Base-by-base conservation (phyloP, 2,113 vertebrate genomes). In the Heloderma charlesbogerti region DNA sequence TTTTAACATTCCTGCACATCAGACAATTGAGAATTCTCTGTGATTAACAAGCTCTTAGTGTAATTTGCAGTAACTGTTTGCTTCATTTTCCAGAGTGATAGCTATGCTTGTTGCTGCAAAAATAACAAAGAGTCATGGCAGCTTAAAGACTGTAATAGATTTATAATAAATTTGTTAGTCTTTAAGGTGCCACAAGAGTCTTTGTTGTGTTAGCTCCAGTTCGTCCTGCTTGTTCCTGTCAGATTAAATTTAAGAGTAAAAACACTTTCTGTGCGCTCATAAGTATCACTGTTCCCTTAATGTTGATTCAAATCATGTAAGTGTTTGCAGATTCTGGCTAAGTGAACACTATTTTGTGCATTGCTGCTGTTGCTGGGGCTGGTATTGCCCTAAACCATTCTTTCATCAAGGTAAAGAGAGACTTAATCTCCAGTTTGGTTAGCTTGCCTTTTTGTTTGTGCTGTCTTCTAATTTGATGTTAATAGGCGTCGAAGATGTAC, bases 331-430 rank as follows among this genome's bases (percentile, higher is more conserved):
- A 84, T 84, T 12, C 51, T 75, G 90, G 74, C 83, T 93, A 74
- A 79, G 85, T 0, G 6, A 37, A 27, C 69, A 92, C 57, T 60
- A 74, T 88, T 71, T 92, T 91, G 86, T 93, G 69, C 60, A 66
- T 31, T 90, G 89, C 94, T 94, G 7, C 22, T 67, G 86, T 27
- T 92, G 83, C 92, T 94, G 89, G 89, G 77, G 86, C 79, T 88
- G 75, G 15, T 79, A 83, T 89, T 90, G 94, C 90, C 93, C 54
- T 57, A 92, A 93, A 94, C 89, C 83, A 6, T 93, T 92, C 91
- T 90, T 93, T 94, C 95, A 94, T 94, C 92, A 89, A 71, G 88
- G 93, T 92, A 94, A 94, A 93, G 85, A 91, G 92, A 93, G 94
- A 89, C 90, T 91, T 95, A 89, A 90, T 94, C 94, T 94, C 81